These are phyloP conservation scores for Gymnothorax javanicus DNA, from an alignment of 2,797 vertebrate species.

Conservation along the genomic window DNA sequence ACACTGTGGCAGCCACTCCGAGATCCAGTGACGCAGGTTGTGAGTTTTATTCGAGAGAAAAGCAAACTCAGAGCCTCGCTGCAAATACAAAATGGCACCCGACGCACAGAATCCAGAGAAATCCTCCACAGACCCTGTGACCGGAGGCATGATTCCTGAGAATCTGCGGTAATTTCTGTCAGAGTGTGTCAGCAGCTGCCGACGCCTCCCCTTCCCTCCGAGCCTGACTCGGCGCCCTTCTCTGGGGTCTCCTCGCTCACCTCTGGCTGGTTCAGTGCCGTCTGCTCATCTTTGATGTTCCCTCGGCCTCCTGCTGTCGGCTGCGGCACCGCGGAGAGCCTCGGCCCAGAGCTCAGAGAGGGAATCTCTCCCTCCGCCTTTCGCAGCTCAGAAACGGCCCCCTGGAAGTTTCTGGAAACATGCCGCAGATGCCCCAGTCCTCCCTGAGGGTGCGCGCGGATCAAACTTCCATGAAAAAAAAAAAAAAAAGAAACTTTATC, in stretches of 20 bases:
- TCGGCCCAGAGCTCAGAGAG: conserved; percentile 17
- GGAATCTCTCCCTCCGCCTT: background rate
- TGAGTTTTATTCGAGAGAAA: background rate
- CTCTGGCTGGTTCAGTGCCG: conserved; percentile 6
- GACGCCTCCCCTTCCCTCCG: background rate
- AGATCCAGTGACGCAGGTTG: background rate
- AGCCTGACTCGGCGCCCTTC: background rate
- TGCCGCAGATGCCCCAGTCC: background rate
- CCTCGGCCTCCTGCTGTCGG: conserved; percentile 14
- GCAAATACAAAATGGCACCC: background rate
- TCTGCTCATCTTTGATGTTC: conserved; percentile 39
- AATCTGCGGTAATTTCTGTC: background rate
- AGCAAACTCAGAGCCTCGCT: background rate
- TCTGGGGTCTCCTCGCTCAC: conserved; percentile 17
- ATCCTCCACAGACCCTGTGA: background rate
- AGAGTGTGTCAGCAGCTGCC: background rate
- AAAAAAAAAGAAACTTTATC: background rate
- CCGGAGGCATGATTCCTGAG: conserved; percentile 1
- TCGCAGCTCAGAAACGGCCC: background rate
- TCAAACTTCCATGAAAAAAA: background rate
- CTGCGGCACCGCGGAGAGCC: conserved; percentile 19
- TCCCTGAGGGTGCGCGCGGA: background rate
- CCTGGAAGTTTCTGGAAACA: background rate
- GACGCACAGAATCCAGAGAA: background rate
- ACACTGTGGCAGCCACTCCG: background rate